Evolutionary conservation across 2,888 invertebrate species (phyloP).

Genomic region (Flabesymbios commensalis): DNA sequence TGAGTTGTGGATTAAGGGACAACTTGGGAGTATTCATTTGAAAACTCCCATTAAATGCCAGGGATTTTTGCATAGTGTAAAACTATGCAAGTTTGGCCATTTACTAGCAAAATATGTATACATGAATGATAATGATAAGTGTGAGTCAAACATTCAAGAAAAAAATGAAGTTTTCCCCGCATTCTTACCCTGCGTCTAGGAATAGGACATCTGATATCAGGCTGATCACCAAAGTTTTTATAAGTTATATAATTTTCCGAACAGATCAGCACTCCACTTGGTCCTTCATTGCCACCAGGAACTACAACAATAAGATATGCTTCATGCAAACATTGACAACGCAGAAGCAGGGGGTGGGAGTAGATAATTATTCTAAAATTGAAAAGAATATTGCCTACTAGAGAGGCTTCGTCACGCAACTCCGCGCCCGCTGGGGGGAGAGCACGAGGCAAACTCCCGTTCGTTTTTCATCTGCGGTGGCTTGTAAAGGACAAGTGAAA

Average conservation of each 20-base stretch:
- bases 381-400: no score
- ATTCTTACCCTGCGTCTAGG: conserved; percentile 78
- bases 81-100: neutral
- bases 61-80: neutral
- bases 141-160: neutral
- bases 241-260: conserved; percentile 99
- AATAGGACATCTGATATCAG: conserved; percentile 93
- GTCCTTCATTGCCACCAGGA: conserved; percentile 92
- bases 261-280: conserved; percentile 97
- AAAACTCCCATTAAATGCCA: no score
- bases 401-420: no score
- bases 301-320: no score
- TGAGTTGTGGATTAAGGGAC: no score
- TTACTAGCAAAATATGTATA: neutral
- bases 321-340: neutral
- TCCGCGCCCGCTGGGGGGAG: no score
- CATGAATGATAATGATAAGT: neutral
- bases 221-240: conserved; percentile 98
- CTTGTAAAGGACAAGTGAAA: no score
- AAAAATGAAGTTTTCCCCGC: neutral
- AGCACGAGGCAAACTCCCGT: no score
- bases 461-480: no score
- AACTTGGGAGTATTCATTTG: no score
- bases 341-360: neutral
- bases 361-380: no score